Conservation (phyloP, 2,113 vertebrate genomes). For the Salminus brasiliensis region DNA sequence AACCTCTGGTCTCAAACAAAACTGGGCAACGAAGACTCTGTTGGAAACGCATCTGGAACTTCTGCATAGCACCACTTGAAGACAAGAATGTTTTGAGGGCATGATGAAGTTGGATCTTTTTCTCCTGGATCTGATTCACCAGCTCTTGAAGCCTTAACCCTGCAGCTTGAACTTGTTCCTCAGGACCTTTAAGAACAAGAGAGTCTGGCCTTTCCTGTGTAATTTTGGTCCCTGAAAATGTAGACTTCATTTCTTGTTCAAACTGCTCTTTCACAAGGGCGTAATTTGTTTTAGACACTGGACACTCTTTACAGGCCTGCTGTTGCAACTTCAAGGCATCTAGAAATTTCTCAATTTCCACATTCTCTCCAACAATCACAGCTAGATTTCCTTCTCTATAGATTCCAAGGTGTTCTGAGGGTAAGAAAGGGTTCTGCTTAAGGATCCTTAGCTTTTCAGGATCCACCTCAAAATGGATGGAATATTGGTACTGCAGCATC, state of each 20-base stretch:
- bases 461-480: conserved; percentile 51
- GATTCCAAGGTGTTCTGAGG: conserved; percentile 47
- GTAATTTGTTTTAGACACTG: conserved; percentile 47
- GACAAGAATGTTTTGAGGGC: conserved; percentile 53
- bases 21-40: conserved; percentile 60
- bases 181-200: conserved; percentile 53
- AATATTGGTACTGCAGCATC: conserved; percentile 21
- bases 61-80: conserved; percentile 45
- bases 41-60: conserved; percentile 57
- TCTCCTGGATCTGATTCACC: conserved; percentile 48
- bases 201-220: background rate
- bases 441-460: conserved; percentile 27
- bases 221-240: conserved; percentile 30
- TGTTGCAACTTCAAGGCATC: conserved; percentile 14
- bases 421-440: conserved; percentile 23
- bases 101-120: conserved; percentile 29
- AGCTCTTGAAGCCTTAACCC: conserved; percentile 40
- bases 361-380: conserved; percentile 62
- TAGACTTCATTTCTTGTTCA: conserved; percentile 7
- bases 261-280: conserved; percentile 63
- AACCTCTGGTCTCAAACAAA: conserved; percentile 47
- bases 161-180: conserved; percentile 50
- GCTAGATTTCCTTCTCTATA: conserved; percentile 44
- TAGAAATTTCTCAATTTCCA: conserved; percentile 46
- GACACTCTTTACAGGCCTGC: conserved; percentile 28